Conservation (phyloP, 1,140 invertebrate genomes). For the Drosophila takahashii region DNA sequence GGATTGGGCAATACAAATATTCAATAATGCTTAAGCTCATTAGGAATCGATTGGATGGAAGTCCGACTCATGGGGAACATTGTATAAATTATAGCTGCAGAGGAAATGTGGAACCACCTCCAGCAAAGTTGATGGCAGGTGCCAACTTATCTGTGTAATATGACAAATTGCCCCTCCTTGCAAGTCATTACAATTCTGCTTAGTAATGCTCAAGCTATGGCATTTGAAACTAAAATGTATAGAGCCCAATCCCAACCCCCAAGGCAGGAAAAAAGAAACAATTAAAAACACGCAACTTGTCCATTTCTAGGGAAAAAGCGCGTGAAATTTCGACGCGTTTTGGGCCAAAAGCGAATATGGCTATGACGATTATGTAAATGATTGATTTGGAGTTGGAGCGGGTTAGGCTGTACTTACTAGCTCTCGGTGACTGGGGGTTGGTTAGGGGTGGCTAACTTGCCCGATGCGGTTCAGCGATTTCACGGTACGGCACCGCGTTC, state of each 20-base stretch:
- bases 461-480: constrained; percentile 74
- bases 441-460: constrained; percentile 31
- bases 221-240: constrained; percentile 1
- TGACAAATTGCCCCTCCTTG: constrained; percentile 35
- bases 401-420: constrained; percentile 57
- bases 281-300: constrained; percentile 73
- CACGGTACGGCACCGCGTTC: constrained; percentile 62
- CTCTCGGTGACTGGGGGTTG: constrained; percentile 33
- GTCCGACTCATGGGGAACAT: background rate
- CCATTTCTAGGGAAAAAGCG: constrained; percentile 61
- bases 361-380: constrained; percentile 68
- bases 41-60: constrained; percentile 42
- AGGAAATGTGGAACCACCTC: background rate
- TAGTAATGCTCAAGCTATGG: constrained; percentile 31
- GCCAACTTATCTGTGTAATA: constrained; percentile 49
- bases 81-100: background rate
- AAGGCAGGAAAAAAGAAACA: constrained; percentile 18
- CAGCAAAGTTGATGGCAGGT: constrained; percentile 19
- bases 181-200: constrained; percentile 26
- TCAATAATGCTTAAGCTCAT: constrained; percentile 50
- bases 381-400: constrained; percentile 51
- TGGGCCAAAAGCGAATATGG: constrained; percentile 18
- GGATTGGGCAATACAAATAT: constrained; percentile 44
- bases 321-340: constrained; percentile 62
- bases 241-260: background rate